Base-by-base conservation (phyloP, 64 coral and sea anemone species). In the Dendrophyllia cribrosa region DNA sequence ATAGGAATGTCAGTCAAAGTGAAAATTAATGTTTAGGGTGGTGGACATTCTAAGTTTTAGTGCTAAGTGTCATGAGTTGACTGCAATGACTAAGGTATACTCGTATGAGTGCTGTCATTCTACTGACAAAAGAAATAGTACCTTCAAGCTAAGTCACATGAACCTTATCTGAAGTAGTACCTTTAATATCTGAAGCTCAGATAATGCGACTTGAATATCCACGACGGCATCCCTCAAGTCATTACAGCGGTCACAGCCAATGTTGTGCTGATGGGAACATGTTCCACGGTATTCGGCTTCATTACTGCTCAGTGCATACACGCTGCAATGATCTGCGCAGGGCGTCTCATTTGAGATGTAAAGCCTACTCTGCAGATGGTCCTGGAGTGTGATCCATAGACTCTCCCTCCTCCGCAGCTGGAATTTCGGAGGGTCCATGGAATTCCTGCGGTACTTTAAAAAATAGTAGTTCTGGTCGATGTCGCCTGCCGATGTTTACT, bases 141-240 rank as follows among this genome's bases (percentile, higher is more conserved):
- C 44, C 48, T 55, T 17, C 43, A 16, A 11, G 43, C 44, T 14
- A 43, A 14, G 43, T 11, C 43, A 13, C 1, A 53, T n/a, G n/a
- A n/a, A n/a, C n/a, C n/a, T n/a, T n/a, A n/a, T 6, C 16, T 77
- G n/a, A n/a, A n/a, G n/a, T n/a, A n/a, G n/a, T n/a, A n/a, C n/a
- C n/a, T n/a, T n/a, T n/a, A n/a, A n/a, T n/a, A n/a, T n/a, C n/a
- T n/a, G n/a, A n/a, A n/a, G n/a, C n/a, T n/a, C n/a, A 53, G 74
- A 62, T 84, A 84, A 84, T 62, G 80, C 56, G 13, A 84, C 25
- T n/a, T 84, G 80, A 50, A 84, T 68, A 58, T 84, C 80, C 59
- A 84, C 19, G n/a, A 84, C 9, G 80, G 80, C 80, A 68, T 82
- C 60, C 43, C 78, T 82, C 55, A 68, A 62, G 59, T 84, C 80